Base-by-base conservation (phyloP, 2,797 vertebrate genomes). In the Xiphophorus birchmanni region DNA sequence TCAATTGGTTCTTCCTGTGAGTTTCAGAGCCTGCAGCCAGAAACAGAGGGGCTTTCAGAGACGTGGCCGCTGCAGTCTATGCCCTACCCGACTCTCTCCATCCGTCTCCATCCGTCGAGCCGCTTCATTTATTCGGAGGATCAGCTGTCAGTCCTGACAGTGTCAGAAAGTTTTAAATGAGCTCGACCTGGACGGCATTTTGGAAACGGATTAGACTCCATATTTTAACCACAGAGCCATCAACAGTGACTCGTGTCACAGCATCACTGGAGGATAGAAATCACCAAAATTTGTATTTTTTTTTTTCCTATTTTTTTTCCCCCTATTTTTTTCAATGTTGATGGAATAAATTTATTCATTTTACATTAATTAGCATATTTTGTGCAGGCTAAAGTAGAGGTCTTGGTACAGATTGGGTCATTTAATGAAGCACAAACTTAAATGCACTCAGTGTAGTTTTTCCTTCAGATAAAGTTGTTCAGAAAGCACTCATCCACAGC, bases 91-190 rank as follows among this genome's bases (percentile, higher is more conserved):
- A 84, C 69, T 81, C 42, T 71, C 78, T 85, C 52, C 60, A n/a
- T 71, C 54, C 75, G 90, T 69, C 80, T 85, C 67, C 58, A 26
- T 72, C 56, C 77, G 89, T 92, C 81, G 79, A 91, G 82, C 42
- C 80, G 82, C 89, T 94, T 87, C 89, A 92, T 94, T 95, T 93
- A 85, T 89, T 89, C 77, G 26, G 58, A 86, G 88, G 87, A 87
- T 92, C 90, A 71, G 88, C 91, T 88, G 94, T 94, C 94, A 93
- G 87, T 87, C 82, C 84, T 21, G 89, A 86, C 91, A 83, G 81
- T 76, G 87, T 84, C 84, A 87, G 86, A 80, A 83, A 86, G 78
- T 92, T 90, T 92, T 85, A 94, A 94, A 93, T 90, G 91, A 93
- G 91, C 89, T 77, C 15, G 84, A 92, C 88, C 91, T 91, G 90